These are phyloP conservation scores for Xenops minutus DNA, from an alignment of 2,797 vertebrate species.

Conservation along the genomic window DNA sequence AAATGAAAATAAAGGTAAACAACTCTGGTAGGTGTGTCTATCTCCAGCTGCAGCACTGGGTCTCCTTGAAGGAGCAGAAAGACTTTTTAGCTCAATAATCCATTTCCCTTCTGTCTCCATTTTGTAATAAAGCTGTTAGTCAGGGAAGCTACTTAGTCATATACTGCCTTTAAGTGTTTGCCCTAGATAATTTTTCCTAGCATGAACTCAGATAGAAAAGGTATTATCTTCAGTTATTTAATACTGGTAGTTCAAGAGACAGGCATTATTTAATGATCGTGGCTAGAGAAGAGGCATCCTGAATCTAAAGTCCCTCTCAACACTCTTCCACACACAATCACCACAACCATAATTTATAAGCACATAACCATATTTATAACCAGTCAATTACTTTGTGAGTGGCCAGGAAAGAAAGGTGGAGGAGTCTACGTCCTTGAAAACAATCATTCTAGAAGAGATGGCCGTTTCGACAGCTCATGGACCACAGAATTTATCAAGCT, in stretches of 20 bases:
- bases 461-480: neutral
- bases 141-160: neutral
- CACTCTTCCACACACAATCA: neutral
- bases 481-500: neutral
- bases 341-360: neutral
- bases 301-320: neutral
- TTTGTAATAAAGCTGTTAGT: conserved; percentile 15
- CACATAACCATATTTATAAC: neutral
- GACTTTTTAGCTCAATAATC: conserved; percentile 35
- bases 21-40: rapidly evolving
- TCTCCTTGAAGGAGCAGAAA: conserved; percentile 36
- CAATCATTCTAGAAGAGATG: neutral
- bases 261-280: neutral
- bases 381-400: neutral
- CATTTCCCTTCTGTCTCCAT: conserved; percentile 15
- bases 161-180: neutral
- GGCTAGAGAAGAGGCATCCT: neutral
- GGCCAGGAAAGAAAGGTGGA: neutral
- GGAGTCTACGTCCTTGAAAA: neutral
- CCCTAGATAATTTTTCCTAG: neutral
- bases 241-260: neutral
- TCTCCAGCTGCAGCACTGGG: neutral
- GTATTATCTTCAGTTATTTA: neutral
- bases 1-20: neutral
- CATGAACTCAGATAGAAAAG: neutral